phyloP scores from a whole-genome alignment of 1,140 invertebrate species.

The Drosophila orena region DNA sequence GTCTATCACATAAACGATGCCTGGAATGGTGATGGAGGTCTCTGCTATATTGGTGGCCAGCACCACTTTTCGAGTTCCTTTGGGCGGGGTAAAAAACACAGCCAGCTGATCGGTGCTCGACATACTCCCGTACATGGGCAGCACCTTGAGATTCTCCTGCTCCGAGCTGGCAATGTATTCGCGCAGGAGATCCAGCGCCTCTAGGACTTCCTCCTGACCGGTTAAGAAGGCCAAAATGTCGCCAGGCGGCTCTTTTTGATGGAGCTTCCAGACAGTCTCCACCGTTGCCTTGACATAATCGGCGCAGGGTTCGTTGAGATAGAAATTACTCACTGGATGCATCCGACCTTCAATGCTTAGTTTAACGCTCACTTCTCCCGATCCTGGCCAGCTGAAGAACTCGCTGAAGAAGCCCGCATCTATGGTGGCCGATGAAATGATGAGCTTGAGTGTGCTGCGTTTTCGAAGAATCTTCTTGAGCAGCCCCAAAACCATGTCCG shows the following conservation, averaged over 20 bases:
- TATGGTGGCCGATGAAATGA: slow-evolving; percentile 98
- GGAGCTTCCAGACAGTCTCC: slow-evolving; percentile 95
- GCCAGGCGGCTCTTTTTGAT: slow-evolving; percentile 91
- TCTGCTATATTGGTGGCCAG: slow-evolving; percentile 99
- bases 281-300: slow-evolving; percentile 96
- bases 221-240: slow-evolving; percentile 98
- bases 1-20: slow-evolving; percentile 97
- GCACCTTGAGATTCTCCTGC: slow-evolving; percentile 88
- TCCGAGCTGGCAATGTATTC: slow-evolving; percentile 88
- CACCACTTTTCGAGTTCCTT: slow-evolving; percentile 94
- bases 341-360: slow-evolving; percentile 95
- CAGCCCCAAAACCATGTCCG: slow-evolving; percentile 97
- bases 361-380: slow-evolving; percentile 90
- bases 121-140: slow-evolving; percentile 97
- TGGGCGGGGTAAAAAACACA: slow-evolving; percentile 92
- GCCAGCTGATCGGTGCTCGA: slow-evolving; percentile 94
- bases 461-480: slow-evolving; percentile 97
- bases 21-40: slow-evolving; percentile 94
- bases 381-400: slow-evolving; percentile 92
- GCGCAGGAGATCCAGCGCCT: slow-evolving; percentile 89
- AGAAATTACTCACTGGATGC: slow-evolving; percentile 95
- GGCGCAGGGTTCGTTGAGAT: slow-evolving; percentile 93
- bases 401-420: slow-evolving; percentile 94
- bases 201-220: slow-evolving; percentile 95
- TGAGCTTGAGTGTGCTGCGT: slow-evolving; percentile 92